Conservation (phyloP, 2,888 invertebrate species). For the Anarsia innoxiella region DNA sequence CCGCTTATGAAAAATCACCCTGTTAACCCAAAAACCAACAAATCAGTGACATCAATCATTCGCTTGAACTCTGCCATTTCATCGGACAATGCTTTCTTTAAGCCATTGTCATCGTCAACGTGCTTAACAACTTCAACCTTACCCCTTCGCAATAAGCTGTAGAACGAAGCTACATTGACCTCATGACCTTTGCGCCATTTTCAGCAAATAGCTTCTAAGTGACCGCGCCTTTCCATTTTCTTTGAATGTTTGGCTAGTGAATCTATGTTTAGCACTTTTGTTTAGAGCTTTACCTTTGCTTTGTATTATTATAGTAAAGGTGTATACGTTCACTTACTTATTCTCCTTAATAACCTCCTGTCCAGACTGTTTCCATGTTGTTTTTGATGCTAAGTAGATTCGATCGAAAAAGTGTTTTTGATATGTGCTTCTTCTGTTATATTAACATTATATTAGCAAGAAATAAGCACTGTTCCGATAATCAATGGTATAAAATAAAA, state of each 20-base stretch:
- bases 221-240: slow-evolving; percentile 44
- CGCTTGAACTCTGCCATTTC: slow-evolving; percentile 47
- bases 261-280: not conserved
- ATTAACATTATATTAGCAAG: no score
- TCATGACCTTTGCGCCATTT: slow-evolving; percentile 45
- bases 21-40: slow-evolving; percentile 26
- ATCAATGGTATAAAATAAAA: no score
- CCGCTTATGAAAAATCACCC: not conserved
- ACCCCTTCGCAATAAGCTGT: not conserved
- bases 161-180: slow-evolving; percentile 18
- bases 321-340: no score
- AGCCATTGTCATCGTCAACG: not conserved
- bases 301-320: no score
- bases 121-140: not conserved
- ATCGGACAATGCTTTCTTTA: slow-evolving; percentile 16
- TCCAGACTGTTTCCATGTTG: no score
- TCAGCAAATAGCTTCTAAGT: slow-evolving; percentile 32
- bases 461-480: no score
- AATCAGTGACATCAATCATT: slow-evolving; percentile 34
- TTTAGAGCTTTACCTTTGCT: not conserved
- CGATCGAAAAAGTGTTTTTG: no score
- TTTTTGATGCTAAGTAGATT: no score
- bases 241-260: not conserved
- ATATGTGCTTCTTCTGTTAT: no score
- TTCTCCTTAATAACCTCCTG: no score